A percentile compares a stretch with the other conserved stretches of the same genome.
Conservation (phyloP, 53 echinoderm and acorn worm species). For the Paracentrotus lividus region DNA sequence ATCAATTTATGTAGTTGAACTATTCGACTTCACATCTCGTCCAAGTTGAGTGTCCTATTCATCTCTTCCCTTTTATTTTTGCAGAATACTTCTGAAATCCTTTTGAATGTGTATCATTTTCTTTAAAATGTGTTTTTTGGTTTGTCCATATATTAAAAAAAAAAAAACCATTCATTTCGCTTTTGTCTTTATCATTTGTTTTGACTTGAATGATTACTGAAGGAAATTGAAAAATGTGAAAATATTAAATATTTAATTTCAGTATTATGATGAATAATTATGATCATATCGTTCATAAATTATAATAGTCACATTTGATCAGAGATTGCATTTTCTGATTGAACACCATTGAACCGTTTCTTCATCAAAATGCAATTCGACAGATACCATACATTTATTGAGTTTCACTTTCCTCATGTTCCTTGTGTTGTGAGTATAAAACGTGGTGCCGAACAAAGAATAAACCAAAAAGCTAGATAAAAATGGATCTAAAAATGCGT, state of each 20-base stretch:
- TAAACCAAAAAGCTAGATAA: too few species aligned
- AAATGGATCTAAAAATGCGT: too few species aligned
- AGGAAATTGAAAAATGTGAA: background rate
- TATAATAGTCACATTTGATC: background rate
- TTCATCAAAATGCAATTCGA: conserved; percentile 30
- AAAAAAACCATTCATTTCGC: too few species aligned
- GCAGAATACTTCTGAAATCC: too few species aligned
- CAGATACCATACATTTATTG: too few species aligned
- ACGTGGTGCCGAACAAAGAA: too few species aligned
- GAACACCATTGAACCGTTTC: background rate
- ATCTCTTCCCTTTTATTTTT: background rate
- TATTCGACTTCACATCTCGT: background rate
- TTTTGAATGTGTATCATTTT: too few species aligned
- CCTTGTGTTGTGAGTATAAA: too few species aligned
- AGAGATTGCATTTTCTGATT: background rate
- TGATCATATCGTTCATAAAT: too few species aligned
- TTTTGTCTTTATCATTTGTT: background rate
- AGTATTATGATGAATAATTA: background rate
- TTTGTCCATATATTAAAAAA: too few species aligned
- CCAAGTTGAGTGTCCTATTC: background rate
- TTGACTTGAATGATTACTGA: background rate
- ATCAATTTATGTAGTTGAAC: background rate
- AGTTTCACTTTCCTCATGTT: too few species aligned
- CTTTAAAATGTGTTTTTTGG: too few species aligned
- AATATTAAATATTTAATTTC: background rate